Conservation (phyloP, 2,797 vertebrate genomes). For the Poeciliopsis gracilis region DNA sequence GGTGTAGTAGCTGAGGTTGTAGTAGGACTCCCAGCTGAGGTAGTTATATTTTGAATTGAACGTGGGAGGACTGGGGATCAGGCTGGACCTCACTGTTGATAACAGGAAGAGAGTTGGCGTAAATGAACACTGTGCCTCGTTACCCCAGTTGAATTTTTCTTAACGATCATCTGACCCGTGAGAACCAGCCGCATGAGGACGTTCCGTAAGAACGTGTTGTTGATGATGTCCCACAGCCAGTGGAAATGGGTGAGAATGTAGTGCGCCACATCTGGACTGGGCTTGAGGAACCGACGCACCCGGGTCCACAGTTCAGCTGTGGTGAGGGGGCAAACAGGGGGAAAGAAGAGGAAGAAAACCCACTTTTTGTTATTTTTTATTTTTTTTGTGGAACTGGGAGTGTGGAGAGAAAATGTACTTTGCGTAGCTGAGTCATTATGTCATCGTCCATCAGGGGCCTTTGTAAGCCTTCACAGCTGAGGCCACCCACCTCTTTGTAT, state of each 20-base stretch:
- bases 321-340: not conserved
- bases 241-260: constrained; percentile 91
- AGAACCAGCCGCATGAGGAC: constrained; percentile 89
- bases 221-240: constrained; percentile 93
- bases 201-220: constrained; percentile 87
- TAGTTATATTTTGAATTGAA: constrained; percentile 91
- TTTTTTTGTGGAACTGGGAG: constrained; percentile 17
- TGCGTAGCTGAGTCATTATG: not conserved
- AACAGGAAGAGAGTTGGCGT: not conserved
- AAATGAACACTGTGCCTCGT: not conserved
- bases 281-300: constrained; percentile 81
- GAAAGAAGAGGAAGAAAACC: not conserved
- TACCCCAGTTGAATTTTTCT: not conserved
- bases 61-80: constrained; percentile 94
- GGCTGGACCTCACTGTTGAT: constrained; percentile 86
- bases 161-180: constrained; percentile 78
- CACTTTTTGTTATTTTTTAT: not conserved
- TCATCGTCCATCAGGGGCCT: not conserved
- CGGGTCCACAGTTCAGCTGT: constrained; percentile 89
- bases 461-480: not conserved
- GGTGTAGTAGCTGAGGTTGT: constrained; percentile 93
- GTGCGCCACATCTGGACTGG: constrained; percentile 84
- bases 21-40: constrained; percentile 94
- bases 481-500: not conserved
- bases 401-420: not conserved